phyloP scores from a whole-genome alignment of 2,797 vertebrate genomes.

The Lutjanus argentimaculatus region DNA sequence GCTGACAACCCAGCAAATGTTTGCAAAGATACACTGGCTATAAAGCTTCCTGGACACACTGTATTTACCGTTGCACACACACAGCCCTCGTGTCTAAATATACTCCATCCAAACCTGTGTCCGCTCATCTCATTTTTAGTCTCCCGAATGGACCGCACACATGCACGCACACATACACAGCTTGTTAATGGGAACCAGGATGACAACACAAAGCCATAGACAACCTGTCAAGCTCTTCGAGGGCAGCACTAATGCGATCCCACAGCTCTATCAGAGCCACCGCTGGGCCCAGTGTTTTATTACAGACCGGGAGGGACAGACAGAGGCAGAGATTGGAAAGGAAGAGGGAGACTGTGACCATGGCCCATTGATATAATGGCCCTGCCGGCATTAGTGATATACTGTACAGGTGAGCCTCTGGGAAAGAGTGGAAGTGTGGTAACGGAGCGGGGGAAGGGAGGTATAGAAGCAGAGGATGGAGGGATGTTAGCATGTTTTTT shows the following conservation, averaged over 20 bases:
- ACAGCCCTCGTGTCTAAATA: constrained; percentile 62
- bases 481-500: constrained; percentile 50
- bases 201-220: constrained; percentile 80
- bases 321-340: constrained; percentile 67
- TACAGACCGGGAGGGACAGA: constrained; percentile 75
- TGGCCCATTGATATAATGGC: constrained; percentile 78
- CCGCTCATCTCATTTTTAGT: constrained; percentile 62
- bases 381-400: constrained; percentile 74
- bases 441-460: constrained; percentile 11
- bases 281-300: constrained; percentile 81
- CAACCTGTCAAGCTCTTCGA: constrained; percentile 84
- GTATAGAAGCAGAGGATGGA: constrained; percentile 41
- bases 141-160: constrained; percentile 45
- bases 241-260: constrained; percentile 85
- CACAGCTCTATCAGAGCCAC: constrained; percentile 84
- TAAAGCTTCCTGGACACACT: constrained; percentile 58
- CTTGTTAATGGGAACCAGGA: constrained; percentile 81
- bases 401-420: constrained; percentile 73
- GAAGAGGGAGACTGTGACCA: constrained; percentile 68
- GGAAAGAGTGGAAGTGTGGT: constrained; percentile 36
- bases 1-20: constrained; percentile 58
- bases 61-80: constrained; percentile 62
- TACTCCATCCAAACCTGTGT: constrained; percentile 51
- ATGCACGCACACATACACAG: constrained; percentile 44
- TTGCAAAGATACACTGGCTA: constrained; percentile 53